A percentile compares a stretch with the other conserved stretches of the same genome.
These are phyloP conservation scores for Vulpes lagopus DNA, from an alignment of 2,113 vertebrate genomes.

Conservation along the genomic window DNA sequence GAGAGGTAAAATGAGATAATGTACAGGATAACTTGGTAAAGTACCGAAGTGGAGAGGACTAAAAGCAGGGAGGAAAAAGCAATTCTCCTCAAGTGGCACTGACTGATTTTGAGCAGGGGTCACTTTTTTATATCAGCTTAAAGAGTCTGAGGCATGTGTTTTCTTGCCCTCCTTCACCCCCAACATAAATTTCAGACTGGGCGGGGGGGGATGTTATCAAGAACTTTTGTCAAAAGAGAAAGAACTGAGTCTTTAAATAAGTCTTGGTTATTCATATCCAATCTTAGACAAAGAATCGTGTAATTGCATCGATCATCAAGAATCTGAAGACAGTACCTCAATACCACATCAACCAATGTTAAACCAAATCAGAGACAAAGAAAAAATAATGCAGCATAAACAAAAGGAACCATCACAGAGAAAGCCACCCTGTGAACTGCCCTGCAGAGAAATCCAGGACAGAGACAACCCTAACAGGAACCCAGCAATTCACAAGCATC, in stretches of 20 bases:
- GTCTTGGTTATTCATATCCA: neutral
- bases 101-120: neutral
- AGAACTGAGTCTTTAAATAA: neutral
- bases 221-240: neutral
- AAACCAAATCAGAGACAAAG: neutral
- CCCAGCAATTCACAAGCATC: neutral
- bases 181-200: neutral
- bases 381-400: neutral
- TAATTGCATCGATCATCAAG: neutral
- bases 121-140: neutral
- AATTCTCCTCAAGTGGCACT: too few relatives aligned
- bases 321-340: constrained; percentile 1
- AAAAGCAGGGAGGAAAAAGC: neutral
- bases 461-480: neutral
- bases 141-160: neutral
- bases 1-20: neutral
- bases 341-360: neutral
- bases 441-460: neutral
- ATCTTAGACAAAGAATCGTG: neutral
- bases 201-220: neutral
- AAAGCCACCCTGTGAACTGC: neutral
- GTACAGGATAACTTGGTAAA: neutral
- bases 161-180: neutral
- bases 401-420: neutral
- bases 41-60: neutral